phyloP scores from a whole-genome alignment of 1,140 invertebrate species.

The Zaprionus tsacasi region DNA sequence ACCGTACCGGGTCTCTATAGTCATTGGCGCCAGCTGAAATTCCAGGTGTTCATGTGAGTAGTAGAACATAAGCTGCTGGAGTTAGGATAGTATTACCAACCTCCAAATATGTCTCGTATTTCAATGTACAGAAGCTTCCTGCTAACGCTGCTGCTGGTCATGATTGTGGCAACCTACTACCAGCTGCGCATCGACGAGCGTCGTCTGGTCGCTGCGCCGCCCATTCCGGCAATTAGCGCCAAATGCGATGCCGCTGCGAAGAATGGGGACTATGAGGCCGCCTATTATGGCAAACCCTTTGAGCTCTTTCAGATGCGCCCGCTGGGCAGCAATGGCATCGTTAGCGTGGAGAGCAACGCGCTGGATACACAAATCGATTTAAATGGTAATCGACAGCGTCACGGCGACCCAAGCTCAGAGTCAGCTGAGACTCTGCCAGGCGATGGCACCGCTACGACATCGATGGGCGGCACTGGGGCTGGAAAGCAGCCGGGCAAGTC shows the following conservation, averaged over 20 bases:
- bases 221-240: slow-evolving; percentile 74
- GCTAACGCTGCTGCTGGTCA: slow-evolving; percentile 65
- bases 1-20: slow-evolving; percentile 89
- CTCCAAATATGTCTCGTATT: background rate
- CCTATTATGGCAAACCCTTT: slow-evolving; percentile 73
- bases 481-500: slow-evolving; percentile 37
- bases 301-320: slow-evolving; percentile 82
- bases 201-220: slow-evolving; percentile 48
- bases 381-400: slow-evolving; percentile 58
- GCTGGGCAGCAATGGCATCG: slow-evolving; percentile 51
- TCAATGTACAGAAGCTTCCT: slow-evolving; percentile 65
- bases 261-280: slow-evolving; percentile 24
- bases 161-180: slow-evolving; percentile 76
- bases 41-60: slow-evolving; percentile 90
- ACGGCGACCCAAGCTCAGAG: background rate
- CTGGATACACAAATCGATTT: slow-evolving; percentile 53
- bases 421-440: slow-evolving; percentile 15
- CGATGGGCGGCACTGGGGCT: slow-evolving; percentile 7
- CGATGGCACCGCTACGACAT: slow-evolving; percentile 25
- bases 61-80: background rate
- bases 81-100: background rate
- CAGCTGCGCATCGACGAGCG: slow-evolving; percentile 68
- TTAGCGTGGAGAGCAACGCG: slow-evolving; percentile 34
- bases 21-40: slow-evolving; percentile 88
- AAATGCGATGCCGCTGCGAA: slow-evolving; percentile 59